phyloP scores from a whole-genome alignment of 2,888 invertebrate species.

The Synanthedon vespiformis region DNA sequence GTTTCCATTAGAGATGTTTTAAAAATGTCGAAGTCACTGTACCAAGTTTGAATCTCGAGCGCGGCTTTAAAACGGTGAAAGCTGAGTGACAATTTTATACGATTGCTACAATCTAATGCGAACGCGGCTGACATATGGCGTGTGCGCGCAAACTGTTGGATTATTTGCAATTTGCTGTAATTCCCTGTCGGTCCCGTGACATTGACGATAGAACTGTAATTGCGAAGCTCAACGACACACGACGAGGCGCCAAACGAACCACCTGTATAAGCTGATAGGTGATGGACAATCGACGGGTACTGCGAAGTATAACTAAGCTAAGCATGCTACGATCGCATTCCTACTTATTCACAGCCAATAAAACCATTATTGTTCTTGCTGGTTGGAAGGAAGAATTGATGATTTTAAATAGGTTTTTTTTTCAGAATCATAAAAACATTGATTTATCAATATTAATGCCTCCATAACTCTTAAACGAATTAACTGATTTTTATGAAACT shows the following conservation, averaged over 20 bases:
- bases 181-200: constrained; percentile 11
- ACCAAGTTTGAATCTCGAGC: constrained; percentile 8
- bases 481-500: too few relatives aligned
- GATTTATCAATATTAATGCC: too few relatives aligned
- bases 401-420: too few relatives aligned
- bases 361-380: too few relatives aligned
- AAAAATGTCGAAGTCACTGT: constrained; percentile 8
- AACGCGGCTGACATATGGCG: constrained; percentile 5
- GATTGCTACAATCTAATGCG: constrained; percentile 13
- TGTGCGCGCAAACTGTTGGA: constrained; percentile 7
- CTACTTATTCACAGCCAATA: not conserved
- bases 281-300: constrained; percentile 7
- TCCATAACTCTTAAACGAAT: too few relatives aligned
- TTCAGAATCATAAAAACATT: too few relatives aligned
- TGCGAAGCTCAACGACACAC: constrained; percentile 5
- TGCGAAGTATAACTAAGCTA: too few relatives aligned
- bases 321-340: not conserved
- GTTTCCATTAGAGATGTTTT: constrained; percentile 18
- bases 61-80: constrained; percentile 17
- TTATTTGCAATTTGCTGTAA: constrained; percentile 26
- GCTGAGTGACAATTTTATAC: constrained; percentile 17
- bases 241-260: constrained; percentile 1
- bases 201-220: constrained; percentile 3
- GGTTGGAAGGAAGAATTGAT: too few relatives aligned
- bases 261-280: constrained; percentile 2